Base-by-base conservation (phyloP, 2,113 vertebrate genomes). In the Coryphaenoides rupestris region DNA sequence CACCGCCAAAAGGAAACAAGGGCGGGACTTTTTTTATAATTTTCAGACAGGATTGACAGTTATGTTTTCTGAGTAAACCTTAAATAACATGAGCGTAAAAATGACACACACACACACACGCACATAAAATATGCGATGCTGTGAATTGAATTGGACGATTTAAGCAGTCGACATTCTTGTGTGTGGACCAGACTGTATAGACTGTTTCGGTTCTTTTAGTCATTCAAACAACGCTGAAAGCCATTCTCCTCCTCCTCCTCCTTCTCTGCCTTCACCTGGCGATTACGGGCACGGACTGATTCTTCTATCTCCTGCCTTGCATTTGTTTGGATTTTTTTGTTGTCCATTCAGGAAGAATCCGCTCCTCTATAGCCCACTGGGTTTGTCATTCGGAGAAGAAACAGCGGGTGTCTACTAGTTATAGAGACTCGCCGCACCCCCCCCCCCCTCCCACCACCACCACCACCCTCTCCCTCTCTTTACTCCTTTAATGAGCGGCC, bases 381-480 rank as follows among this genome's bases (percentile, higher is more conserved):
- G 84, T 81, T 86, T 88, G 63, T 91, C 90, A 90, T 88, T 85
- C n/a, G 75, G 63, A 86, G 86, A 86, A 84, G 84, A 49, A 82
- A 55, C 93, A 92, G 92, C 88, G 90, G 91, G 89, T 87, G 77
- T 76, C 85, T 90, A 80, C 78, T 86, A 83, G 79, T 84, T 75
- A 80, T 81, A 81, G 86, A 84, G 88, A 77, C 82, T 40, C 33
- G 13, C 33, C 1, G 7, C 33, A 6, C 33, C 33, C 1, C 33
- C 33, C 77, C 81, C 75, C 75, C 74, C 69, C n/a, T n/a, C n/a
- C n/a, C n/a, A n/a, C n/a, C n/a, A n/a, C n/a, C n/a, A n/a, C n/a
- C n/a, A n/a, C n/a, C n/a, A n/a, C n/a, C 75, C 77, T 70, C 77
- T 50, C 47, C n/a, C n/a, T 16, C 17, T n/a, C 73, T 56, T 28